phyloP scores from a whole-genome alignment of 2,888 invertebrate species.

The Diploptera punctata region DNA sequence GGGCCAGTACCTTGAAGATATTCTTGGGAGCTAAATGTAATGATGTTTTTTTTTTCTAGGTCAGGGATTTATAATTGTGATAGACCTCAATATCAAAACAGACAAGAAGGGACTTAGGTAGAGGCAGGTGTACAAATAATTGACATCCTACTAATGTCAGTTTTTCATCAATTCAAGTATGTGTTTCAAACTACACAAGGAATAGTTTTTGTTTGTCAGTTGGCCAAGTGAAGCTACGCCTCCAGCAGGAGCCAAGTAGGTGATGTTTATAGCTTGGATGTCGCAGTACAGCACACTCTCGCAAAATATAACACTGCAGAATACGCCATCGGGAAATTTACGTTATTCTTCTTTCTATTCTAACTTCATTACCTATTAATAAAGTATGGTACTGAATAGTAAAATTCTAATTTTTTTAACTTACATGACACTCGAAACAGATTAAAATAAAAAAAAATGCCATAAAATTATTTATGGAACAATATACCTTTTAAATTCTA shows the following conservation, averaged over 20 bases:
- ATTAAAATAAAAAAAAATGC: no score
- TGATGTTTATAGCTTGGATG: background rate
- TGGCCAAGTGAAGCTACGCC: background rate
- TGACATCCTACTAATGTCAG: no score
- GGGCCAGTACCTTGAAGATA: conserved; percentile 24
- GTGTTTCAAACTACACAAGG: background rate
- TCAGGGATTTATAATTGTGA: conserved; percentile 21
- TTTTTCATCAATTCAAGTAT: background rate
- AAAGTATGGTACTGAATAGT: no score
- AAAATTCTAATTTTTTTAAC: no score
- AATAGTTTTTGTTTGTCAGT: conserved; percentile 3
- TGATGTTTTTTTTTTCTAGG: background rate
- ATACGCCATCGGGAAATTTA: no score
- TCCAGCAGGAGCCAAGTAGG: conserved; percentile 11
- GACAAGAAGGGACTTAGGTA: background rate
- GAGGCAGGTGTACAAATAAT: no score
- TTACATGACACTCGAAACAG: no score
- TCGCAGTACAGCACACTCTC: background rate
- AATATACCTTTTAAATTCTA: no score
- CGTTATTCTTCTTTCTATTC: no score
- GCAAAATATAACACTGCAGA: no score
- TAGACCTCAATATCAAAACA: conserved; percentile 7
- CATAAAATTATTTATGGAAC: no score
- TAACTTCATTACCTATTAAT: no score
- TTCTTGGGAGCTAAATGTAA: conserved; percentile 28